Evolutionary conservation across 2,797 vertebrate species (phyloP), one percentile per base, ranked within the genome.

Genomic region (Thunnus albacares): DNA sequence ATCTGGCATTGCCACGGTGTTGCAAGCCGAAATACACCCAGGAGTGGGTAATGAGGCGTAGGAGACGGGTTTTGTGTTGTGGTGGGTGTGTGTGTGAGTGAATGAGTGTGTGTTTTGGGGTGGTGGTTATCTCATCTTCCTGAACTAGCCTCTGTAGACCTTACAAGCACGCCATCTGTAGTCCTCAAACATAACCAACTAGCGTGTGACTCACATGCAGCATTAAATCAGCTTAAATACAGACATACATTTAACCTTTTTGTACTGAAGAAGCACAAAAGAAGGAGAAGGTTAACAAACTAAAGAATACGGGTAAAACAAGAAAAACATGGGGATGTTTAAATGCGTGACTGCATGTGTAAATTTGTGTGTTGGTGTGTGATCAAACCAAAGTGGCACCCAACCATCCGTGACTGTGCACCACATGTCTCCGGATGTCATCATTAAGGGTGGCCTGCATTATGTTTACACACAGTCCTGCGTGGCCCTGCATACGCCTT

Each of bases 31-130:
- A 94, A 92, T 80, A 85, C 84, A 71, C 90, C 88, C 79, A 77
- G 82, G 85, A 91, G 91, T 72, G 90, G 87, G 79, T 94, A 94
- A 96, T 95, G 94, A 95, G 90, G 91, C 89, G 24, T 87, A 80
- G 63, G 81, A 87, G 91, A 79, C 83, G 1, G 76, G 77, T 64
- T 85, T 89, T 85, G 85, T 81, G 78, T 73, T 82, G 81, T 83
- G 61, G 82, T 77, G 75, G 77, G 64, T 65, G 66, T 26, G 35
- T 62, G 64, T 61, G 49, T 26, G 64, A 56, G 65, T 66, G 73
- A 38, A 78, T 71, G 41, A 64, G 71, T 80, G 81, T 84, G 72
- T 87, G 70, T 73, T 73, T 82, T 58, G 63, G 74, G 74, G 78
- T 28, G 71, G 52, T 17, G 64, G 57, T 64, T 53, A 63, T 65